Evolutionary conservation across 2,888 invertebrate species (phyloP), one percentile per base, ranked within the genome.

Genomic region (Camptogramma bilineatum): DNA sequence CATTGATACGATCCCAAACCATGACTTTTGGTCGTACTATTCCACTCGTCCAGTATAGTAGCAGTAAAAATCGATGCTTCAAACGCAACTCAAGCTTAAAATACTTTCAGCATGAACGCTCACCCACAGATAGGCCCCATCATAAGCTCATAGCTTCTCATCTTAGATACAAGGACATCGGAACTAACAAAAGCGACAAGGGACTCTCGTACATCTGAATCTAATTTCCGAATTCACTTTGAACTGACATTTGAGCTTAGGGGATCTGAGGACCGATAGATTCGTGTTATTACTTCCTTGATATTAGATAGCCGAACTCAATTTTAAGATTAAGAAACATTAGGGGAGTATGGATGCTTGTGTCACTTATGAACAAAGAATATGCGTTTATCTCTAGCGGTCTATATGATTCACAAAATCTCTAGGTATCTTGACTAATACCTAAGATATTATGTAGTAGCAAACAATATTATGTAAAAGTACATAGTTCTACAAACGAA

Each of bases 181-280:
- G 65, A 69, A 65, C 68, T 69, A 69, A 71, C 70, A 72, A 70
- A 68, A 42, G 44, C 62, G 65, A 65, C 55, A 56, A 68, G 67
- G 66, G 70, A 24, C 69, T 59, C 66, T 48, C 52, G 42, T 55
- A 59, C 70, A 53, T 65, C 71, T 73, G 65, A 71, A 73, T 73
- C 69, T 73, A 73, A 73, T 73, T 73, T 73, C 71, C 73, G 73
- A 73, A 73, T 66, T 69, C 71, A 73, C 69, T 73, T 71, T 69
- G 66, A 73, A 69, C 65, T 67, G 73, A 67, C 68, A 71, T 69
- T 68, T 60, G 72, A 71, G 68, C 66, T 61, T 66, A 68, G 69
- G 69, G 66, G 62, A 69, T 62, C 66, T 46, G 66, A 66, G 69
- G 63, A 63, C 59, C 67, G 62, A 68, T 71, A 73, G 69, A 68